phyloP scores from a whole-genome alignment of 2,797 vertebrate genomes.

The Podarcis siculus region DNA sequence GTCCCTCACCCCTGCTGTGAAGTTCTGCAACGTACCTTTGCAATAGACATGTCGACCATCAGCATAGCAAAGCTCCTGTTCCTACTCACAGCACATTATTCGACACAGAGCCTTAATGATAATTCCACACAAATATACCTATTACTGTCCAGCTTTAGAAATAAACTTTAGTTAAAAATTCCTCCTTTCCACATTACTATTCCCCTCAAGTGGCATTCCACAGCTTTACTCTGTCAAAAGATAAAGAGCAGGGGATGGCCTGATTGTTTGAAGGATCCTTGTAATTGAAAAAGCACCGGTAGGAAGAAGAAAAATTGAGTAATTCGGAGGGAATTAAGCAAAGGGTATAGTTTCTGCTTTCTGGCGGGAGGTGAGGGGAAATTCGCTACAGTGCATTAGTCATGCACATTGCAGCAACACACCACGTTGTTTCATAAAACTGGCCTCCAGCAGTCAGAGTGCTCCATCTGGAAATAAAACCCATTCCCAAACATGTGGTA shows the following conservation, averaged over 20 bases:
- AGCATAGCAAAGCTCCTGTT: neutral
- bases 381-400: conserved; percentile 9
- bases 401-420: conserved; percentile 18
- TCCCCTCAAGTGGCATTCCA: conserved; percentile 1
- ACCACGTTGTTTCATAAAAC: conserved; percentile 5
- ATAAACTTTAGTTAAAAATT: neutral
- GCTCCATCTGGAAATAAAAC: conserved; percentile 45
- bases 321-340: conserved; percentile 35
- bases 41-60: neutral
- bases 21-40: neutral
- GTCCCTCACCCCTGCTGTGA: neutral
- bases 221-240: neutral
- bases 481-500: neutral
- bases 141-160: neutral
- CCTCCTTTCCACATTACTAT: neutral
- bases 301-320: neutral
- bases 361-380: neutral
- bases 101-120: neutral
- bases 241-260: neutral
- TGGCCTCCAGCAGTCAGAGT: conserved; percentile 20
- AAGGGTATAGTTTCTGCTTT: neutral
- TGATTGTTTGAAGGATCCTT: neutral
- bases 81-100: neutral
- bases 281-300: neutral
- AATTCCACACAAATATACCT: neutral